Evolutionary conservation across 2,113 vertebrate species (phyloP).

Genomic region (Rissa tridactyla): DNA sequence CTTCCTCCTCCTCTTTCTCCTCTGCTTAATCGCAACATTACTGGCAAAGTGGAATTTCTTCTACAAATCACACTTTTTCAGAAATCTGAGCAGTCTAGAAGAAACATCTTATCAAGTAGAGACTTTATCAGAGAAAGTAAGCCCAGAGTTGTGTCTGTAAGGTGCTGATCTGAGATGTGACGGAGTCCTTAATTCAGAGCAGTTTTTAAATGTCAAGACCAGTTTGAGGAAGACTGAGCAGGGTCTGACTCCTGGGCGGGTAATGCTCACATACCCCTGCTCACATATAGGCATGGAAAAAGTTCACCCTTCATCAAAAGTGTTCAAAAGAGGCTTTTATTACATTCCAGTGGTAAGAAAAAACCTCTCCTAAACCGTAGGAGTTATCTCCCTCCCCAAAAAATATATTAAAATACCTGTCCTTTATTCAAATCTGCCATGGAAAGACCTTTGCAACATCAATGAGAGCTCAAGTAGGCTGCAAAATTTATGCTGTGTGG

Average conservation of each 20-base stretch:
- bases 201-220: background rate
- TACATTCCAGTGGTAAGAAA: background rate
- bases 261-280: background rate
- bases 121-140: background rate
- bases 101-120: background rate
- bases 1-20: background rate
- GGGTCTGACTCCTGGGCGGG: rapidly evolving
- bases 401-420: background rate
- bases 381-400: background rate
- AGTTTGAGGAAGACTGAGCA: background rate
- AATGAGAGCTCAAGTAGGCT: background rate
- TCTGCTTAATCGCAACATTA: background rate
- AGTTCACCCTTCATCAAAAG: background rate
- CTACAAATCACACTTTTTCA: background rate
- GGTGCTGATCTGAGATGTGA: background rate
- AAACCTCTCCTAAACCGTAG: background rate
- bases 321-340: background rate
- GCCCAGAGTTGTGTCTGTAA: background rate
- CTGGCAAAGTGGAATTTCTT: background rate
- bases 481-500: background rate
- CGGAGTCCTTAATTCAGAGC: background rate
- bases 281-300: background rate
- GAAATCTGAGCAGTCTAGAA: background rate
- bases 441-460: background rate
- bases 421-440: background rate